Conservation (phyloP, 2,797 vertebrate genomes). For the Serranus cabrilla region DNA sequence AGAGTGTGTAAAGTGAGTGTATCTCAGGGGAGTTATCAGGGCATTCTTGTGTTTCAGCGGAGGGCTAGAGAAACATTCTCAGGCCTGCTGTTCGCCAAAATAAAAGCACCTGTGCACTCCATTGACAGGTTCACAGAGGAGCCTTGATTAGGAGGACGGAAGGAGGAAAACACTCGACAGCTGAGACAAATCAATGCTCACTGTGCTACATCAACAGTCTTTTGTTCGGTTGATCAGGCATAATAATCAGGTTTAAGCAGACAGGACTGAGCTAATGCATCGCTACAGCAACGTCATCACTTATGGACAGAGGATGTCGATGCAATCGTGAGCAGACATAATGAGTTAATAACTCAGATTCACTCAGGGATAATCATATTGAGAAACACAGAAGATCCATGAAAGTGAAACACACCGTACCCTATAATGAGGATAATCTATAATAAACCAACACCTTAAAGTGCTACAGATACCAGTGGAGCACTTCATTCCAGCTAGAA, state of each 20-base stretch:
- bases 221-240: neutral
- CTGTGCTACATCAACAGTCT: constrained; percentile 5
- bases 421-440: neutral
- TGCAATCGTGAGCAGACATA: neutral
- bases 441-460: no score
- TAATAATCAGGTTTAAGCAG: constrained; percentile 2
- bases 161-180: neutral
- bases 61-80: constrained; percentile 55
- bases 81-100: constrained; percentile 39
- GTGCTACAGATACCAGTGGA: no score
- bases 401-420: neutral
- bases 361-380: neutral
- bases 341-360: neutral
- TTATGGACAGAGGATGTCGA: neutral
- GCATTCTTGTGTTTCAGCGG: constrained; percentile 65
- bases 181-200: constrained; percentile 13
- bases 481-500: no score
- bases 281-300: neutral
- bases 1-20: constrained; percentile 69
- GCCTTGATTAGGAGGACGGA: neutral
- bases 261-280: neutral
- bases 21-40: constrained; percentile 75
- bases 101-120: constrained; percentile 48
- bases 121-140: neutral
- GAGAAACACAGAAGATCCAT: neutral